Base-by-base conservation (phyloP, 2,797 vertebrate genomes). In the Siniperca undulata region DNA sequence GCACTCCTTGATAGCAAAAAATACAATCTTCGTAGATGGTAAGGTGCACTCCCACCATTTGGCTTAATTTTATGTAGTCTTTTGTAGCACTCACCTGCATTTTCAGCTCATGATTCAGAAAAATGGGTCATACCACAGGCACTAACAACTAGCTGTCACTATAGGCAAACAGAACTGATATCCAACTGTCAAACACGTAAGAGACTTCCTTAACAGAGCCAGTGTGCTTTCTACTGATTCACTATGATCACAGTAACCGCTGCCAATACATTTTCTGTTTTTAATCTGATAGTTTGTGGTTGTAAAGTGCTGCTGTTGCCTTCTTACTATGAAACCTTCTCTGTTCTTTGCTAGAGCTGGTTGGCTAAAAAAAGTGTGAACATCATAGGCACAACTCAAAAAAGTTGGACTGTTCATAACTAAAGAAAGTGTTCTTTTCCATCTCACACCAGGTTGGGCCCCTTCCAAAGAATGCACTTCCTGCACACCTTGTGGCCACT, bases 1-100 rank as follows among this genome's bases (percentile, higher is more conserved):
- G 69, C 73, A 70, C 48, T 77, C 27, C 65, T 82, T 30, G 27
- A 62, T n/a, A 40, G 58, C 48, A 30, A 44, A 82, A 38, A 67
- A 83, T 24, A 78, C 55, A 60, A 60, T 68, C 48, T 27, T 44
- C 2, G 10, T 27, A 34, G 69, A 62, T 58, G 20, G 40, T 30
- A 30, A 30, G 30, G 27, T 52, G n/a, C 24, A 6, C 7, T 64
- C 36, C 14, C 17, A 14, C 50, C 34, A 36, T 38, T 50, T 52
- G 19, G 20, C 2, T 74, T 55, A 40, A 19, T 64, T 69, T 52
- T 2, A 46, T 53, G 20, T 30, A 30, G 30, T 34, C 27, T 69
- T 40, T 34, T 59, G 22, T 11, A 7, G 7, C 1, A 0, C n/a
- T 71, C 55, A 77, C 12, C 61, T 77, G 9, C 10, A 69, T 75